These are phyloP conservation scores for Bos indicus DNA, from an alignment of 2,113 vertebrate genomes.

Conservation along the genomic window DNA sequence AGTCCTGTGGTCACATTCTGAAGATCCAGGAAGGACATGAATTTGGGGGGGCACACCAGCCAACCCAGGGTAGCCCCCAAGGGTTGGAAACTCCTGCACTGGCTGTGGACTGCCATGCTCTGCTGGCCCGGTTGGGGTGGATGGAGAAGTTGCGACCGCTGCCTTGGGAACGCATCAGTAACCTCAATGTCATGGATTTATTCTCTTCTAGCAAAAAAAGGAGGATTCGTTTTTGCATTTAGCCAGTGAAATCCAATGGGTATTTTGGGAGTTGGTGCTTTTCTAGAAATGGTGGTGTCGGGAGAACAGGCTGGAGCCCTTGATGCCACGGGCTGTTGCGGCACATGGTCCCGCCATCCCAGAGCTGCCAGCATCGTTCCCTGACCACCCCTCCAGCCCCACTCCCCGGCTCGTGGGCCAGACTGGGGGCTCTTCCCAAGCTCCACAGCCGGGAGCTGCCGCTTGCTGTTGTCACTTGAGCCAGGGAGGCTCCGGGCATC, in stretches of 20 bases:
- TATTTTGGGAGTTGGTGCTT: not conserved
- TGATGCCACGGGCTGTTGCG: not conserved
- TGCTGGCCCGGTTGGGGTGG: no score
- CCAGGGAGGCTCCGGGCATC: not conserved
- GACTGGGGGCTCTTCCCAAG: accelerated
- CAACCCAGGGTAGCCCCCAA: not conserved
- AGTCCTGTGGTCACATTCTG: not conserved
- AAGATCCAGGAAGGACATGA: not conserved
- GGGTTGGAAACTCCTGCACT: not conserved
- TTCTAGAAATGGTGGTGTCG: not conserved
- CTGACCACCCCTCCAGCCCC: not conserved
- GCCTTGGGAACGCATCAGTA: not conserved
- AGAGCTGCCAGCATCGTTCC: accelerated
- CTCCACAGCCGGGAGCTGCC: not conserved
- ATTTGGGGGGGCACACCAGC: not conserved
- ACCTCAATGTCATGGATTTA: not conserved
- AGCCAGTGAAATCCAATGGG: not conserved
- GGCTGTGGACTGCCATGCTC: not conserved
- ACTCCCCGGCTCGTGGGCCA: not conserved
- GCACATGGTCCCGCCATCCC: accelerated
- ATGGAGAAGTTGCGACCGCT: no score
- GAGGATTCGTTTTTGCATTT: not conserved
- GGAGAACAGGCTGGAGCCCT: not conserved
- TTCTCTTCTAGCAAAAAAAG: not conserved
- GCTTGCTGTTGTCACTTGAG: not conserved